A percentile compares a stretch with the other conserved stretches of the same genome.
Evolutionary conservation across 2,888 invertebrate genomes (phyloP).

Genomic region (Cryptophagus acutangulus): DNA sequence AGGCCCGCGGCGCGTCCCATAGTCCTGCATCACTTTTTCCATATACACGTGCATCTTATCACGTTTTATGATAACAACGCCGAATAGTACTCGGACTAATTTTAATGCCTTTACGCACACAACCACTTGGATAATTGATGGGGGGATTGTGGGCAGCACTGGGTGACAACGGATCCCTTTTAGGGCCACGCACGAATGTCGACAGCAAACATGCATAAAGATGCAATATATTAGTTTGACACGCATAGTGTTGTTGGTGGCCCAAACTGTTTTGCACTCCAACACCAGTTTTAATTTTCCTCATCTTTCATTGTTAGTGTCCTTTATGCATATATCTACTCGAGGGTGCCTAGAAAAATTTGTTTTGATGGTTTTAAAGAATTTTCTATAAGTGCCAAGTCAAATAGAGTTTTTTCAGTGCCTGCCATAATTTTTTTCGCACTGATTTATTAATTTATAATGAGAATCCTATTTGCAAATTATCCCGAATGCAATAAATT

Average conservation of each 20-base stretch:
- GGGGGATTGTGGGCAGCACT: slow-evolving; percentile 26
- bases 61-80: slow-evolving; percentile 35
- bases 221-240: slow-evolving; percentile 20
- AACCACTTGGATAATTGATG: slow-evolving; percentile 40
- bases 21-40: slow-evolving; percentile 26
- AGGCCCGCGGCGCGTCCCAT: slow-evolving; percentile 27
- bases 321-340: too few relatives aligned
- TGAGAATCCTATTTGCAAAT: too few relatives aligned
- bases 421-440: too few relatives aligned
- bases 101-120: slow-evolving; percentile 48
- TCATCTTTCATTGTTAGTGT: slow-evolving; percentile 1
- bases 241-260: slow-evolving; percentile 17
- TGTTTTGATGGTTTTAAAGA: too few relatives aligned
- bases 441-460: too few relatives aligned
- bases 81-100: slow-evolving; percentile 45
- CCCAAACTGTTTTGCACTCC: not conserved
- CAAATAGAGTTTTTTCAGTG: too few relatives aligned
- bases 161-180: slow-evolving; percentile 22
- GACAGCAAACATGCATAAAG: slow-evolving; percentile 24
- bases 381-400: too few relatives aligned
- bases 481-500: too few relatives aligned
- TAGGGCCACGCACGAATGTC: slow-evolving; percentile 24
- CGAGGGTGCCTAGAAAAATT: too few relatives aligned
- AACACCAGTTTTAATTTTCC: slow-evolving; percentile 1
- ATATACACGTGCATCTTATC: slow-evolving; percentile 41